Percentiles rank a stretch among this genome's conserved stretches.
Evolutionary conservation across 1,140 invertebrate genomes (phyloP).

Genomic region (Ganaspis sp.): DNA sequence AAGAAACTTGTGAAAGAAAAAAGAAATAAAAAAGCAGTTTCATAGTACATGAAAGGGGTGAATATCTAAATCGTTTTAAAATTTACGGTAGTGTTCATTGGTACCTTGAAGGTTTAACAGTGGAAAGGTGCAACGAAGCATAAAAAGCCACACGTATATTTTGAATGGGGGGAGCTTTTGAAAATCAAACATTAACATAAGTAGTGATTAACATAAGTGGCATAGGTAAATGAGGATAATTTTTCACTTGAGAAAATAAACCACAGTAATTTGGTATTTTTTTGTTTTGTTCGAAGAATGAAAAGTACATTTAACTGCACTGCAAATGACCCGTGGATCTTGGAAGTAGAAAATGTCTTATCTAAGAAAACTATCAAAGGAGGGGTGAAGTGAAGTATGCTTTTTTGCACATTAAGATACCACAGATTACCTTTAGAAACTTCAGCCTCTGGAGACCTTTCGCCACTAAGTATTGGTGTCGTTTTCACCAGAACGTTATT

Average conservation of each 20-base stretch:
- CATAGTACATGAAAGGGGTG: neutral
- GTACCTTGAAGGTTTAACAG: neutral
- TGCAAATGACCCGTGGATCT: neutral
- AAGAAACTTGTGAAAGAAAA: neutral
- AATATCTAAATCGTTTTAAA: constrained; percentile 13
- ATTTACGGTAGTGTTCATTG: constrained; percentile 5
- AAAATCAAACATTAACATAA: constrained; percentile 28
- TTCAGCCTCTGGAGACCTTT: constrained; percentile 23
- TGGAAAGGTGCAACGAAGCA: constrained; percentile 18
- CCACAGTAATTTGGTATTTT: neutral
- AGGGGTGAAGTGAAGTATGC: constrained; percentile 5
- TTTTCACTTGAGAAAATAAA: constrained; percentile 9
- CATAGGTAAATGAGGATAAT: constrained; percentile 7
- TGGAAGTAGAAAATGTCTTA: neutral
- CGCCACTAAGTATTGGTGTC: constrained; percentile 28
- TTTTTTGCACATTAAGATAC: constrained; percentile 24
- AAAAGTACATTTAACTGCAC: neutral
- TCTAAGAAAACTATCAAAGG: constrained; percentile 26
- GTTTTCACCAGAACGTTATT: constrained; percentile 29
- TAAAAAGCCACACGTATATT: constrained; percentile 1
- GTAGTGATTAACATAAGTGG: constrained; percentile 24
- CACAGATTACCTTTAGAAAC: constrained; percentile 25
- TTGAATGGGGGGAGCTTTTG: neutral
- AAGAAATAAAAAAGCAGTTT: neutral
- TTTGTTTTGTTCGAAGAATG: neutral